phyloP scores from a whole-genome alignment of 2,888 invertebrate genomes.

The Schizaphis graminum region DNA sequence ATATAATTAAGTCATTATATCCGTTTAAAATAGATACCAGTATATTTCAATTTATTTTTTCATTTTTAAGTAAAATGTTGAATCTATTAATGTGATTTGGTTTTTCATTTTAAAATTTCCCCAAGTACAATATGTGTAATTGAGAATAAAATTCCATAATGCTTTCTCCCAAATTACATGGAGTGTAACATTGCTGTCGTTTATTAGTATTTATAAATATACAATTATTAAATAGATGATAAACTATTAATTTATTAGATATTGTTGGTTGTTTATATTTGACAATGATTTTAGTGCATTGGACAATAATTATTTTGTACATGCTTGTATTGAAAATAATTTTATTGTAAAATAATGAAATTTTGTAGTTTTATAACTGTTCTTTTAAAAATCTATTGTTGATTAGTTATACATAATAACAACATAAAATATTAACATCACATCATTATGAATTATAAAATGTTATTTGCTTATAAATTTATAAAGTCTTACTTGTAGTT shows the following conservation, averaged over 20 bases:
- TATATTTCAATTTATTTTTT: conserved; percentile 17
- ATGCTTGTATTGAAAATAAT: background rate
- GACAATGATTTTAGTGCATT: conserved; percentile 17
- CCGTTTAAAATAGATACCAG: conserved; percentile 1
- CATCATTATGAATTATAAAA: conserved; percentile 15
- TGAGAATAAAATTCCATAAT: background rate
- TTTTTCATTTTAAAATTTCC: background rate
- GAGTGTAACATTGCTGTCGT: conserved; percentile 34
- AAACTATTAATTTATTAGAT: conserved; percentile 52
- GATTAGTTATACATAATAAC: conserved; percentile 28
- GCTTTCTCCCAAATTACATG: background rate
- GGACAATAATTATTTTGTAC: conserved; percentile 5
- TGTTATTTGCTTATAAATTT: background rate
- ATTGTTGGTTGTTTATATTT: conserved; percentile 38
- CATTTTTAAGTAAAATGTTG: background rate
- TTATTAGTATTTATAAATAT: conserved; percentile 40
- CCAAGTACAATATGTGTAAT: conserved; percentile 29
- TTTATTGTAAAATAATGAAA: conserved; percentile 31
- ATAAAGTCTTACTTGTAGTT: background rate
- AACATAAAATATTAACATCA: conserved; percentile 18
- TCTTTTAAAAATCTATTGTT: conserved; percentile 22
- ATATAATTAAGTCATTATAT: conserved; percentile 47
- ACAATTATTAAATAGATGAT: conserved; percentile 39
- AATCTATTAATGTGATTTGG: conserved; percentile 22
- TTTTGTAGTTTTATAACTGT: conserved; percentile 37